Base-by-base conservation (phyloP, 2,888 invertebrate species). In the Baccha elongata region DNA sequence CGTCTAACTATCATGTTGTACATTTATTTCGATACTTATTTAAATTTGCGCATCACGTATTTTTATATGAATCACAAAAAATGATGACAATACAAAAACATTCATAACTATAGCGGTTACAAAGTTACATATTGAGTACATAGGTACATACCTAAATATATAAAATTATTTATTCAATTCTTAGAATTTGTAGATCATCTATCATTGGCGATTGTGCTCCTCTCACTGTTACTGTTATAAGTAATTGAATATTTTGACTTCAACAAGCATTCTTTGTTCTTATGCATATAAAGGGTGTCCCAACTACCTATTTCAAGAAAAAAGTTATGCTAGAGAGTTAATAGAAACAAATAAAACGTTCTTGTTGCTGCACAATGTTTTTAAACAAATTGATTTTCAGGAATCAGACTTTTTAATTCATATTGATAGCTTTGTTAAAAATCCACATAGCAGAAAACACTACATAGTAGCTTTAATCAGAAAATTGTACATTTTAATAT, bases 171-270 rank as follows among this genome's bases (percentile, higher is more conserved):
- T 53, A 53, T 42, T 40, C 21, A 17, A 19, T 46, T 48, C 17
- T 17, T 37, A 53, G 53, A 62, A 64, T 17, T 40, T 40, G 13
- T 64, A 58, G 55, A 68, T 65, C 29, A 23, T 42, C 46, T 72
- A 44, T 65, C 37, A 32, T 29, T 50, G 3, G 26, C 15, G 10
- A 15, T 1, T 32, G 29, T 8, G 5, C 50, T 26, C 4, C 21
- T 52, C 58, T 23, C 19, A 23, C 8, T 37, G 55, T n/a, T 35
- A 48, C 13, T 52, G 23, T 26, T 15, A 26, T 58, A 58, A 40
- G 44, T 80, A 75, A 81, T 75, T 75, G 69, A 75, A 75, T 75
- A 81, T 65, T 81, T 65, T 40, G 26, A 65, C 64, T 58, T 40
- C 17, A 32, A 35, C 58, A 17, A 55, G 40, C 10, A 40, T 58